Evolutionary conservation across 2,888 invertebrate species (phyloP).

Genomic region (Helicoverpa assulta): DNA sequence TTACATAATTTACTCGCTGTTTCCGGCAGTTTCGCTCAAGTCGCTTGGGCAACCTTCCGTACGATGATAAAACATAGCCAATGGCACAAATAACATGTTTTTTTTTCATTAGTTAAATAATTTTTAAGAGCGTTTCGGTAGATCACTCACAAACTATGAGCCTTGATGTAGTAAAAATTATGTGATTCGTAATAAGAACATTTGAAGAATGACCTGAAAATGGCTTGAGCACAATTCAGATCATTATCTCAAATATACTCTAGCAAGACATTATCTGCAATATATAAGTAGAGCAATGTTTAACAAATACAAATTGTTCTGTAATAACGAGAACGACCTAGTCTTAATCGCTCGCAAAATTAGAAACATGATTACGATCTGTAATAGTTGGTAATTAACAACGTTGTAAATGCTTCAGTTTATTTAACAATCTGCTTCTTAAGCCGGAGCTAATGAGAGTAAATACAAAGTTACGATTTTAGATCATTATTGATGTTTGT

Average conservation of each 20-base stretch:
- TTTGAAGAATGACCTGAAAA: not conserved
- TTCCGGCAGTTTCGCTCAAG: too few species aligned
- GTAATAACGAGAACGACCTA: slow-evolving; percentile 21
- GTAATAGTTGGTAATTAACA: slow-evolving; percentile 45
- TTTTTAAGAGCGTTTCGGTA: too few species aligned
- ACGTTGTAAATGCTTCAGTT: slow-evolving; percentile 34
- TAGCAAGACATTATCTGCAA: not conserved
- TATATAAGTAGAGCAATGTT: not conserved
- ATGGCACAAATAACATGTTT: too few species aligned
- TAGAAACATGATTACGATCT: slow-evolving; percentile 34
- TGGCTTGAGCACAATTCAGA: not conserved
- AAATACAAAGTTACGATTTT: not conserved
- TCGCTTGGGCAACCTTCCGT: too few species aligned
- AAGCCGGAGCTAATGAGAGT: slow-evolving; percentile 9
- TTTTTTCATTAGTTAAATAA: too few species aligned
- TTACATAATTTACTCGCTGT: too few species aligned
- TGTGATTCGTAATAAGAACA: too few species aligned
- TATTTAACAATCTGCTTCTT: slow-evolving; percentile 22
- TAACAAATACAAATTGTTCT: slow-evolving; percentile 34
- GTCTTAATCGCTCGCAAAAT: slow-evolving; percentile 25
- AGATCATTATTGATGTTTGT: not conserved
- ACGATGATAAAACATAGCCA: too few species aligned
- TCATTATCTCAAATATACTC: not conserved
- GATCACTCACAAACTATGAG: too few species aligned
- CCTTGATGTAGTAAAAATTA: too few species aligned